These are phyloP conservation scores for Scatophagus argus DNA, from an alignment of 2,113 vertebrate genomes.

Conservation along the genomic window DNA sequence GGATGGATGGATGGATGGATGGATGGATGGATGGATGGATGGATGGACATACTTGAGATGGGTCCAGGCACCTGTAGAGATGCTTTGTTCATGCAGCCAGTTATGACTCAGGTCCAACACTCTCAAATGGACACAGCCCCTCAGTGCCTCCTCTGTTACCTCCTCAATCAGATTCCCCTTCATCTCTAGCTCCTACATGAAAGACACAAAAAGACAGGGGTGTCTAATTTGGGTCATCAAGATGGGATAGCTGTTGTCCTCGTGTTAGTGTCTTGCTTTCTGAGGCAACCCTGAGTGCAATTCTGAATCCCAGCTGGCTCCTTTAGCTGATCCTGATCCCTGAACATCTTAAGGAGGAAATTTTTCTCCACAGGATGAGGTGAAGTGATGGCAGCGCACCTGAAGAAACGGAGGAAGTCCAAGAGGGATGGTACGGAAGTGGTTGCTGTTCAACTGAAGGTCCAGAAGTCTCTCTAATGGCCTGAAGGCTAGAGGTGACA, in stretches of 20 bases:
- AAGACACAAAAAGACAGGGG: neutral
- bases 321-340: neutral
- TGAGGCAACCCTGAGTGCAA: neutral
- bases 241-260: neutral
- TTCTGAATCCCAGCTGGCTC: neutral
- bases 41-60: constrained; percentile 75
- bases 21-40: constrained; percentile 42
- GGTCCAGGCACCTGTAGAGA: constrained; percentile 75
- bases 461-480: constrained; percentile 78
- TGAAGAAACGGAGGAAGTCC: constrained; percentile 84
- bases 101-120: constrained; percentile 85
- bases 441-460: constrained; percentile 82
- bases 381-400: constrained; percentile 65
- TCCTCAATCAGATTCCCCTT: constrained; percentile 79
- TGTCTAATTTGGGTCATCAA: neutral
- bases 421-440: constrained; percentile 77
- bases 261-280: neutral
- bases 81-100: constrained; percentile 78
- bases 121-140: constrained; percentile 71
- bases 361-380: neutral
- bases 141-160: constrained; percentile 76
- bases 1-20: constrained; percentile 47
- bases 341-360: neutral
- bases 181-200: constrained; percentile 80
- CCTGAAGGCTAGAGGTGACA: constrained; percentile 79